These are phyloP conservation scores for Xyliphius kryptos DNA, from an alignment of 2,113 vertebrate genomes.

Conservation along the genomic window DNA sequence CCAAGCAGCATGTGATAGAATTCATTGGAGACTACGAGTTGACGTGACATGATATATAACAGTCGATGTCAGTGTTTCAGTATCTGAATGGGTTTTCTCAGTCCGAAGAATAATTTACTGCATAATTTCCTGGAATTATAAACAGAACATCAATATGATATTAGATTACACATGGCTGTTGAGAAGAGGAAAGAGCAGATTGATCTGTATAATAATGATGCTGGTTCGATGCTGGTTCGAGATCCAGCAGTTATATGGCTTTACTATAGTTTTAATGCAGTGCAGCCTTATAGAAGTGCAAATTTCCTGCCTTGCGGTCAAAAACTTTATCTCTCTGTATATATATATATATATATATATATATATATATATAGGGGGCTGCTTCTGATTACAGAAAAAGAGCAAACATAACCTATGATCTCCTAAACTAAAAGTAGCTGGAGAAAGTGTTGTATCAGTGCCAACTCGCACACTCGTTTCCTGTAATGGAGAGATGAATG, in stretches of 20 bases:
- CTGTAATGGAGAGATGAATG: constrained; percentile 54
- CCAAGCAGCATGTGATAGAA: too few species aligned
- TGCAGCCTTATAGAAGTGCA: not conserved
- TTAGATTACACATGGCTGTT: not conserved
- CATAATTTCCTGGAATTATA: not conserved
- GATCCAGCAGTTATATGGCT: not conserved
- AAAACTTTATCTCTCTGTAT: too few species aligned
- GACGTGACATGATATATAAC: too few species aligned
- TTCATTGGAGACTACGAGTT: too few species aligned
- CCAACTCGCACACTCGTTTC: constrained; percentile 68
- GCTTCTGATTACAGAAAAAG: constrained; percentile 25
- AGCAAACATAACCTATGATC: constrained; percentile 36
- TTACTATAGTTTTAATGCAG: not conserved
- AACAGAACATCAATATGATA: not conserved
- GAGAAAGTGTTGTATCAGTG: constrained; percentile 61
- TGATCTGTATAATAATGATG: not conserved
- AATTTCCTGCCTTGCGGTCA: constrained; percentile 14
- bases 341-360: constrained; percentile 22
- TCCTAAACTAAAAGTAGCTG: constrained; percentile 38
- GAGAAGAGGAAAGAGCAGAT: not conserved
- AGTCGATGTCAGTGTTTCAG: not conserved
- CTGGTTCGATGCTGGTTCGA: not conserved
- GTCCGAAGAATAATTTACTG: not conserved
- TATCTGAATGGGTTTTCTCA: not conserved
- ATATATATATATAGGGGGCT: too few species aligned